Conservation (phyloP, 2,797 vertebrate genomes). For the Smutsia gigantea region DNA sequence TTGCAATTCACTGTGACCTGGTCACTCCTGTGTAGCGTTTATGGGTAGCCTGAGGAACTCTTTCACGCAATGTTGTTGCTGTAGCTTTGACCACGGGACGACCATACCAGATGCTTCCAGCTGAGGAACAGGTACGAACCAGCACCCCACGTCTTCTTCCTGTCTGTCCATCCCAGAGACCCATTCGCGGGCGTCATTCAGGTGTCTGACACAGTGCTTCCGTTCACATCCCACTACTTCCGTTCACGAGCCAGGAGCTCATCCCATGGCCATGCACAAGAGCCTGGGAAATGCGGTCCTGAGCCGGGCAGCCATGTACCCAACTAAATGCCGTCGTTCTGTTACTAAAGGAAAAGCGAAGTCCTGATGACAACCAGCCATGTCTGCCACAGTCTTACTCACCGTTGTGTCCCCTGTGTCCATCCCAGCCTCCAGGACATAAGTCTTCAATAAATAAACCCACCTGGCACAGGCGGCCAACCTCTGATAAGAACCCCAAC, state of each 20-base stretch:
- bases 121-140: not conserved
- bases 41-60: not conserved
- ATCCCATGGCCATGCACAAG: not conserved
- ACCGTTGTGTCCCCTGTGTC: rapidly evolving
- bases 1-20: not conserved
- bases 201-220: not conserved
- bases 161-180: not conserved
- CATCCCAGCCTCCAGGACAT: not conserved
- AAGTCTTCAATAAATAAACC: not conserved
- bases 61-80: not conserved
- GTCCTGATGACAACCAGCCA: not conserved
- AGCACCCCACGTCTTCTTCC: not conserved
- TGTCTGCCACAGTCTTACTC: not conserved
- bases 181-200: not conserved
- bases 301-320: not conserved
- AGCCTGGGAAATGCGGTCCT: not conserved
- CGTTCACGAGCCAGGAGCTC: not conserved
- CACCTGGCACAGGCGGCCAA: not conserved
- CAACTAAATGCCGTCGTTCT: not conserved
- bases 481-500: not conserved
- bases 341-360: not conserved
- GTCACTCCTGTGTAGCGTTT: not conserved
- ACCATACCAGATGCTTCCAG: not conserved
- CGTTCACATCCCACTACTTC: no score
- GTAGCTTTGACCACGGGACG: not conserved